Base-by-base conservation (phyloP, 2,113 vertebrate genomes). In the Cryptotis parvus region DNA sequence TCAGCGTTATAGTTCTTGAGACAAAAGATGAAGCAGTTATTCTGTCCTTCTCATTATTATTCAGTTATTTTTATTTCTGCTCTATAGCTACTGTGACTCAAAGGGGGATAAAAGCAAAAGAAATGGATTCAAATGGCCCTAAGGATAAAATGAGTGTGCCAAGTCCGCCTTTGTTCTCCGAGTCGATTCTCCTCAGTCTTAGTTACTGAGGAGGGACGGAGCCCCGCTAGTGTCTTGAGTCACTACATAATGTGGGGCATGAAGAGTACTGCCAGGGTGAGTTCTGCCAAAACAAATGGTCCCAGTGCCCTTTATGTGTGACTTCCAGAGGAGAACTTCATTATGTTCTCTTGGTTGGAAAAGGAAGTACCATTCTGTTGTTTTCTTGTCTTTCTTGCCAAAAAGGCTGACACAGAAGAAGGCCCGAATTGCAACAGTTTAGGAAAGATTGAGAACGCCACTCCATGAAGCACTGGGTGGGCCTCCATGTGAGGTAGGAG, bases 221-320 rank as follows among this genome's bases (percentile, higher is more conserved):
- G 45, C 77, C 55, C 49, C 10, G 37, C 35, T 65, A 68, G 31
- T 68, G 37, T 49, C 80, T 4, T 88, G 78, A 70, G 83, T 93
- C 95, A 93, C 85, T 94, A 87, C 72, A 74, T 58, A 55, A 92
- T 74, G 66, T 87, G 0, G 0, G 27, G 27, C 66, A 14, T 82
- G 37, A 33, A 86, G 91, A 82, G 43, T 77, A 35, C 73, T 86
- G 76, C 73, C 76, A 70, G 0, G 73, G 41, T 80, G 73, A 92
- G 77, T 94, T 92, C 86, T 95, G 82, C 77, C 43, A 63, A 66
- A 92, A 39, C 82, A 68, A 63, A 83, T 88, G 81, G 78, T 91
- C 91, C 82, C 61, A 69, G 4, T 82, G 75, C 39, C 84, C 70
- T 87, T n/a, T 77, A 33, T 55, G 49, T 61, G 45, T 81, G 83